phyloP scores from a whole-genome alignment of 2,888 invertebrate species.

The Metellina segmentata region DNA sequence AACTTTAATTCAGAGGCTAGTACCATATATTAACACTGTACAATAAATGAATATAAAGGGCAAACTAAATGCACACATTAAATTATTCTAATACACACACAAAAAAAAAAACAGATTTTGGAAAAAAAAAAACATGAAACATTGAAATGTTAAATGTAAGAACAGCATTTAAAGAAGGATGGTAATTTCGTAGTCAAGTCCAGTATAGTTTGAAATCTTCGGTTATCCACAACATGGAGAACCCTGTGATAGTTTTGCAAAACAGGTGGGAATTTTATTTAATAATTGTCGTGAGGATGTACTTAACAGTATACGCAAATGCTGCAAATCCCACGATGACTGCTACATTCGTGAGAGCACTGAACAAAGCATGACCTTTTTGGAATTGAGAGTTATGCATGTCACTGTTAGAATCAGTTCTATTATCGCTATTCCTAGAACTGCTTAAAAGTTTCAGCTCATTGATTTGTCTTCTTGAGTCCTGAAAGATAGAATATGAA shows the following conservation, averaged over 20 bases:
- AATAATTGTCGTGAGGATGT: constrained; percentile 84
- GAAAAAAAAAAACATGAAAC: background rate
- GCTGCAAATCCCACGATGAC: constrained; percentile 94
- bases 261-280: constrained; percentile 34
- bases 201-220: background rate
- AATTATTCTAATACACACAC: too few relatives aligned
- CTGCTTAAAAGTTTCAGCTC: constrained; percentile 31
- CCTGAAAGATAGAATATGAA: constrained; percentile 19
- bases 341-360: constrained; percentile 91
- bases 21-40: too few relatives aligned
- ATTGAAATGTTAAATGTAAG: background rate
- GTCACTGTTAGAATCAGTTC: constrained; percentile 32
- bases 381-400: constrained; percentile 54
- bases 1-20: too few relatives aligned
- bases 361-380: constrained; percentile 79
- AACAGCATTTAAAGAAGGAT: background rate
- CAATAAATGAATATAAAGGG: too few relatives aligned
- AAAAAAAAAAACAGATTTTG: background rate
- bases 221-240: background rate
- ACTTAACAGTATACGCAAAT: constrained; percentile 95
- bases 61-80: too few relatives aligned
- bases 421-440: constrained; percentile 21
- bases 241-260: background rate
- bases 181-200: background rate
- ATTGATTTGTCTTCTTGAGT: constrained; percentile 39